Base-by-base conservation (phyloP, 2,797 vertebrate species). In the Macrochelys suwanniensis region DNA sequence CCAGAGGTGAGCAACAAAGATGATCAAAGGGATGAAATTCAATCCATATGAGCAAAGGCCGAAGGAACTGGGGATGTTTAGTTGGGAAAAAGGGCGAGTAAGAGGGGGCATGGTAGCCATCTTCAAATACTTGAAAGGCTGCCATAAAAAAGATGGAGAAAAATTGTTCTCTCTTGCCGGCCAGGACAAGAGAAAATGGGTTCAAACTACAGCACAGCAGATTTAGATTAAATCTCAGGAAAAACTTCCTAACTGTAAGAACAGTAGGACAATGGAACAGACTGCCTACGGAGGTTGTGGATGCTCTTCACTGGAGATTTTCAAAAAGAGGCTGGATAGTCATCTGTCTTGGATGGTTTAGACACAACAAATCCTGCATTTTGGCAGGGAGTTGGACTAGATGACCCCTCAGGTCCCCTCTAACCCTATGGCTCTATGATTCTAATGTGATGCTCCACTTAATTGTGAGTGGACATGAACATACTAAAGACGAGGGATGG, bases 371-470 rank as follows among this genome's bases (percentile, higher is more conserved):
- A 68, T 68, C 61, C 16, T n/a, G 33, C n/a, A 21, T 37, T 9
- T 19, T 68, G 17, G 33, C 33, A 37, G n/a, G 17, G 17, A 59
- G 61, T 21, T 68, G 33, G n/a, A 37, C n/a, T 21, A 10, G 33
- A 68, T 68, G 61, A 19, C 33, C 33, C 33, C 5, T n/a, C 16
- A 8, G 3, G 16, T 65, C n/a, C 33, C 61, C 21, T 8, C 33
- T 16, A 68, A 68, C 16, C 61, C 16, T 68, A 68, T 37, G 17
- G 61, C 8, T 68, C 61, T 68, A 17, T 68, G 33, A 68, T 68
- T 19, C 7, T 5, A 19, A n/a, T 37, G 54, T 0, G 0, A 84
- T 7, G 37, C n/a, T 71, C 23, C 68, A 16, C 50, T 37, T 79
- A 42, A 87, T 8, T 1, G 1, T 57, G 45, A 47, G 33, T 81